Base-by-base conservation (phyloP, 2,113 vertebrate genomes). In the Clarias batrachus region DNA sequence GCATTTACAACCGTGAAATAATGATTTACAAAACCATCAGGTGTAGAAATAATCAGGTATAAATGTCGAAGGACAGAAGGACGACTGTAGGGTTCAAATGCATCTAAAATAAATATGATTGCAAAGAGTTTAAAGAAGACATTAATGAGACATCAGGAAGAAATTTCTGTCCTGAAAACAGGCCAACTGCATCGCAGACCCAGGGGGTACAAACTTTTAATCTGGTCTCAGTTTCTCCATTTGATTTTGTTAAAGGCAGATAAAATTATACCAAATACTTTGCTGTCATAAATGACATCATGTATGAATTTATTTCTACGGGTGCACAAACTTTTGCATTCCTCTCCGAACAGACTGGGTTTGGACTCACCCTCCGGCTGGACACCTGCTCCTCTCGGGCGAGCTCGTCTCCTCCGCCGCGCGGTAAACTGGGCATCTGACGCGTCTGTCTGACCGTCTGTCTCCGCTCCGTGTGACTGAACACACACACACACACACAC, bases 331-430 rank as follows among this genome's bases (percentile, higher is more conserved):
- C 74, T 9, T 77, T 27, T 56, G 74, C 74, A 27, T 16, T 77
- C 25, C 5, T 77, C 11, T 77, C 14, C 17, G 2, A 56, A 56
- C 1, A 77, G 13, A 77, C 25, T 4, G 13, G 19, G 17, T n/a
- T 8, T 11, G 70, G 4, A 63, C 96, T 90, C 68, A 99, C 98
- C 95, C 95, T 96, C 81, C 96, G 95, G 66, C 98, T 96, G n/a
- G 96, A 97, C 70, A 97, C 95, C 65, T 97, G 97, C 25, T 97
- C 98, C 79, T 97, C 98, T 83, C 96, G 88, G 62, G 92, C 95
- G 0, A 95, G 93, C 78, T 97, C 96, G 48, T 98, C 97, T 0
- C 96, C 93, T 0, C 96, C 95, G 0, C 96, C 96, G 73, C 95
- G 92, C 0, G 97, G 98, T 33, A 99, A 93, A 27, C 90, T 95